Evolutionary conservation across 2,113 vertebrate genomes (phyloP).

Genomic region (Eidolon helvum): DNA sequence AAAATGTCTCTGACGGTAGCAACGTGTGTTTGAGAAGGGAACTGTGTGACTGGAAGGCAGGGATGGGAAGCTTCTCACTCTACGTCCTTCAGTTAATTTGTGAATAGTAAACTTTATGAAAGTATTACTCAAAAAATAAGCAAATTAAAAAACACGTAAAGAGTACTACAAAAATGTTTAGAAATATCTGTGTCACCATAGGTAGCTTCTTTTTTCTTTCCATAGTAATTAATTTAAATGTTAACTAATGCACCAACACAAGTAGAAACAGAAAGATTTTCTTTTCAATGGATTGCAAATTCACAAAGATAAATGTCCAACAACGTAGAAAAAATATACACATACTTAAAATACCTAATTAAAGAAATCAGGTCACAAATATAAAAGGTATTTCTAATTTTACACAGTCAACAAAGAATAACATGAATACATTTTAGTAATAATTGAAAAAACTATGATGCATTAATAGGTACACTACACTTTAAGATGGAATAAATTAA

Average conservation of each 20-base stretch:
- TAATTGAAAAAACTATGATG: not conserved
- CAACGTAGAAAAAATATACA: not conserved
- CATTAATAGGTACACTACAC: not conserved
- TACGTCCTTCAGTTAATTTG: not conserved
- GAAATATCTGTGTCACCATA: not conserved
- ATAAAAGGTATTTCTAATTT: constrained; percentile 14
- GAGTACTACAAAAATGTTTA: not conserved
- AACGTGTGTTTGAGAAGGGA: not conserved
- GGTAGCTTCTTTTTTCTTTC: not conserved
- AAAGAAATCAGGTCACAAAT: constrained; percentile 32
- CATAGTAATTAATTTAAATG: not conserved
- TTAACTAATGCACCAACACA: not conserved
- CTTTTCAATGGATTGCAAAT: not conserved
- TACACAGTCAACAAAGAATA: not conserved
- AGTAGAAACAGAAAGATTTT: not conserved
- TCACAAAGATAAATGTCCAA: not conserved
- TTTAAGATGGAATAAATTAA: not conserved
- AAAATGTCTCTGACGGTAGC: not conserved
- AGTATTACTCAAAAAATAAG: not conserved
- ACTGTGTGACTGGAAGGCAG: not conserved
- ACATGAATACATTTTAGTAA: not conserved
- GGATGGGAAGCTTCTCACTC: not conserved
- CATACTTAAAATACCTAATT: not conserved
- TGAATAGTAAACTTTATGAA: not conserved
- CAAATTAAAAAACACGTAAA: not conserved